phyloP scores from a whole-genome alignment of 1,140 invertebrate species.

The Drosophila neocordata region DNA sequence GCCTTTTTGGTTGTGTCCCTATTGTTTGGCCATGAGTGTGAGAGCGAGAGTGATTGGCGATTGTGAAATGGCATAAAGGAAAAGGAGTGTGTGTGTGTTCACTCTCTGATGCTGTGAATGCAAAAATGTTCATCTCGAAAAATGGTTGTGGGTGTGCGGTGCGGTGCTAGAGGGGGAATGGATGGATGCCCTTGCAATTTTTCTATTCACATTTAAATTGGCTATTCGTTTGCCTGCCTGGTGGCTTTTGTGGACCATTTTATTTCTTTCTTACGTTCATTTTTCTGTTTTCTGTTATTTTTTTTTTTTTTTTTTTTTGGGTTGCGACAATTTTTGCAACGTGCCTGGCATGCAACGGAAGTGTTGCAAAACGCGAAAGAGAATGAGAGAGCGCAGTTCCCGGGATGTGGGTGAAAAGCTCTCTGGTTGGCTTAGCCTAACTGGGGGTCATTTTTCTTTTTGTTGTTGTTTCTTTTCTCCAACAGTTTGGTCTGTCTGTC shows the following conservation, averaged over 20 bases:
- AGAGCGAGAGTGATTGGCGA: constrained; percentile 65
- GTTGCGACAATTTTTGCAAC: constrained; percentile 78
- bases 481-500: too few relatives aligned
- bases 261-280: constrained; percentile 17
- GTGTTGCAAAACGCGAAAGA: constrained; percentile 16
- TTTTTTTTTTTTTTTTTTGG: constrained; percentile 31
- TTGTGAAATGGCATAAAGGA: constrained; percentile 57
- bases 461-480: background rate
- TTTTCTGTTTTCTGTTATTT: constrained; percentile 25
- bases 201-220: constrained; percentile 81
- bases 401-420: constrained; percentile 47
- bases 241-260: constrained; percentile 61
- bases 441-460: constrained; percentile 34
- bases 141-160: constrained; percentile 3
- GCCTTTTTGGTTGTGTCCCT: constrained; percentile 6
- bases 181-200: constrained; percentile 60
- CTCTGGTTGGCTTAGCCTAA: constrained; percentile 25
- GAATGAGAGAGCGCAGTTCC: constrained; percentile 31
- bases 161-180: background rate
- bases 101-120: constrained; percentile 4
- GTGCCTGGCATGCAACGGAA: constrained; percentile 79
- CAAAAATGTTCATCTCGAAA: background rate
- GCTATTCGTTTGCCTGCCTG: constrained; percentile 68
- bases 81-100: constrained; percentile 12
- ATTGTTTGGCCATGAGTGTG: constrained; percentile 47